A percentile compares a stretch with the other conserved stretches of the same genome.
Evolutionary conservation across 2,113 vertebrate species (phyloP).

Genomic region (Dolichallabes microphthalmus): DNA sequence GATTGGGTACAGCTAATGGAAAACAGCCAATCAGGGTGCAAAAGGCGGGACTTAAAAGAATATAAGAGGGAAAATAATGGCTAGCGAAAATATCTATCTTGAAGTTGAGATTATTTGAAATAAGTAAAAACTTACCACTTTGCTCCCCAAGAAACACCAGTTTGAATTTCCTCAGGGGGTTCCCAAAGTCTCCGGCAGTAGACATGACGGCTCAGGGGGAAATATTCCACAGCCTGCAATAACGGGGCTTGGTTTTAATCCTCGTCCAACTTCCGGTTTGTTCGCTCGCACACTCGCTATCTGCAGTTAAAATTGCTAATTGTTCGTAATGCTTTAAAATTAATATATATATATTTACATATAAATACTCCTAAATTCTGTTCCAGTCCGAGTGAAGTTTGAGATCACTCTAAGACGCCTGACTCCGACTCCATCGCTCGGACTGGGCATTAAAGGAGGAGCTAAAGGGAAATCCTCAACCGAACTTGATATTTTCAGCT

Average conservation of each 20-base stretch:
- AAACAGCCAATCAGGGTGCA: neutral
- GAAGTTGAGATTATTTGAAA: neutral
- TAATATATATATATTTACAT: too few relatives aligned
- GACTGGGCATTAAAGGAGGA: constrained; percentile 30
- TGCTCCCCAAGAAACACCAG: constrained; percentile 77
- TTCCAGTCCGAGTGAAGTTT: constrained; percentile 9
- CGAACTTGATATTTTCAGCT: constrained; percentile 13
- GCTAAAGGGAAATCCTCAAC: constrained; percentile 12
- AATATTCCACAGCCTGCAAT: neutral
- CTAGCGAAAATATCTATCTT: neutral
- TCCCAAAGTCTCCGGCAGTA: constrained; percentile 75
- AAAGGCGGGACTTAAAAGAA: neutral
- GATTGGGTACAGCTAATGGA: neutral
- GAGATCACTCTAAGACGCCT: constrained; percentile 17
- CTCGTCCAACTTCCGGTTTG: neutral
- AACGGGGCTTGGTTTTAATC: neutral
- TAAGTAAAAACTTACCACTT: constrained; percentile 66
- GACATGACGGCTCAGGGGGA: constrained; percentile 67
- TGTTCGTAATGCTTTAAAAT: neutral
- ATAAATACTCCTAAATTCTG: neutral
- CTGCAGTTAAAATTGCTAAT: neutral
- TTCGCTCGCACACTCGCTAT: neutral
- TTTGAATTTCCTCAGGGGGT: constrained; percentile 76
- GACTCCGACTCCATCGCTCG: constrained; percentile 34
- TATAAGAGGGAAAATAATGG: neutral